Conservation (phyloP, 2,113 vertebrate genomes). For the Crotalus horridus region DNA sequence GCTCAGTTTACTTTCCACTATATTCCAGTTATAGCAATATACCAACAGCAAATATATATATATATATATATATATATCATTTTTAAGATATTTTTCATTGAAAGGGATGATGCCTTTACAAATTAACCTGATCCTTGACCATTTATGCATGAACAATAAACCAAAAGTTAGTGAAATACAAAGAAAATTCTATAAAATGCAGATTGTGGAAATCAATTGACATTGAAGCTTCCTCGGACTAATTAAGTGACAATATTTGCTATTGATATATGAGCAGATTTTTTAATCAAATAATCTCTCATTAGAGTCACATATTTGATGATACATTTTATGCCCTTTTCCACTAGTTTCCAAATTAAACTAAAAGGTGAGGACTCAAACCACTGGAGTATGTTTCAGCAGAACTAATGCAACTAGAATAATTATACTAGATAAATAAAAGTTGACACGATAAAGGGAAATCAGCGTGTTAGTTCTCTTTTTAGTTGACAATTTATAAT, state of each 20-base stretch:
- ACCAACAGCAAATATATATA: no score
- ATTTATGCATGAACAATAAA: background rate
- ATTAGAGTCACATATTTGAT: background rate
- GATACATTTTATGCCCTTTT: background rate
- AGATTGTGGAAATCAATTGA: background rate
- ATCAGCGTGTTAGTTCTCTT: background rate
- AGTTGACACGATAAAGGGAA: slow-evolving; percentile 14
- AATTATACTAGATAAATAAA: slow-evolving; percentile 7
- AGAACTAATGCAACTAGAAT: slow-evolving; percentile 7
- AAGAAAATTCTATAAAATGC: background rate
- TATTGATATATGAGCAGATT: background rate
- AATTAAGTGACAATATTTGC: background rate
- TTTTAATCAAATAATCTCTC: slow-evolving; percentile 8
- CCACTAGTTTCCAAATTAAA: background rate
- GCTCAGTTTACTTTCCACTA: background rate
- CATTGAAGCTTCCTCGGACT: background rate
- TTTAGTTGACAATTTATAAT: slow-evolving; percentile 25
- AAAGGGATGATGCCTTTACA: background rate
- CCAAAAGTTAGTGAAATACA: background rate
- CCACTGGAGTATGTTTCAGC: slow-evolving; percentile 13
- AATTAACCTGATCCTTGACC: background rate
- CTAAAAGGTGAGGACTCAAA: background rate
- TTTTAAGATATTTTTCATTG: background rate
- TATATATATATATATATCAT: no score
- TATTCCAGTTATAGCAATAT: background rate